Base-by-base conservation (phyloP, 2,888 invertebrate genomes). In the Orchesellides sinensis region DNA sequence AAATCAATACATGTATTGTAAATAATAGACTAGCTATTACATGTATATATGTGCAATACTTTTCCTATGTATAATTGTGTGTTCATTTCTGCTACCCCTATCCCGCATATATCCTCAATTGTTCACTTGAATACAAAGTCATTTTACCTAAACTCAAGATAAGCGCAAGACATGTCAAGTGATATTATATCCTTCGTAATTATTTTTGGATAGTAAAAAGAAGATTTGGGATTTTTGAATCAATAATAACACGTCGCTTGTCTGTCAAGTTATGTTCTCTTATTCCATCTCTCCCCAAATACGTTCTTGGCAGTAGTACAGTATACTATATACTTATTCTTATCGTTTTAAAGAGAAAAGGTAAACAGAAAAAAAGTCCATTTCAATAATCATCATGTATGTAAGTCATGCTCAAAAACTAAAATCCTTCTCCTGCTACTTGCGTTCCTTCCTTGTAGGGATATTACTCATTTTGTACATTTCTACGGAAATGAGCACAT, bases 181-280 rank as follows among this genome's bases (percentile, higher is more conserved):
- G 82, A 82, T 82, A 75, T 74, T 70, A 81, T 75, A 63, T 68
- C 66, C 81, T 25, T 69, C 29, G 69, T 74, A 69, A 75, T 82
- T 68, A 74, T 75, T 63, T 40, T 75, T 75, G 40, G 61, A 78
- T 25, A 54, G 32, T 45, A 40, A 54, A 32, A 73, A 52, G 25
- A 21, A 59, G 56, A 59, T 54, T 69, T 52, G 40, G 49, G 14
- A 23, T 45, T 79, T 54, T 45, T 40, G 63, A 75, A 82, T 82
- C 82, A 82, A 82, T 82, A n/a, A n/a, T n/a, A 82, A 75, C 63
- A 74, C 63, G 75, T 75, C 75, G 69, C 70, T 75, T 82, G 82
- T 63, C 75, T 75, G 82, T 82, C 74, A 82, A 70, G 61, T 47
- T 47, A 74, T 75, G 63, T 75, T 72, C 72, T 52, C n/a, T 59